Evolutionary conservation across 2,888 invertebrate species (phyloP).

Genomic region (Cantharis rufa): DNA sequence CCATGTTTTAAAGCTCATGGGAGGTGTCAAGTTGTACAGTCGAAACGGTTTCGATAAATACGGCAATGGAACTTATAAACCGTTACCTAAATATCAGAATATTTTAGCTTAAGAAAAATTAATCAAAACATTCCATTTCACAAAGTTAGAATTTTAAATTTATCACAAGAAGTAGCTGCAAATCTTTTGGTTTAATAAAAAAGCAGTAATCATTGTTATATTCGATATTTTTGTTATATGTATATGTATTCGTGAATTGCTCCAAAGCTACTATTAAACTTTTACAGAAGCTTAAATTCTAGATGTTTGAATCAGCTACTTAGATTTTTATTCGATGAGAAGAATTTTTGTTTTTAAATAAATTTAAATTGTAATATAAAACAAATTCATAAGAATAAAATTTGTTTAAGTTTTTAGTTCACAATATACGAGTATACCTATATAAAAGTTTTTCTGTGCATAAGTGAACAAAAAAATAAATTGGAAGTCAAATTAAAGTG

Average conservation of each 20-base stretch:
- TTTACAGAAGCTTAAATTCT: not conserved
- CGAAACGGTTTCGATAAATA: slow-evolving; percentile 17
- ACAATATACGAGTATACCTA: not conserved
- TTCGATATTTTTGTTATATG: too few species aligned
- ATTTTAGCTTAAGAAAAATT: not conserved
- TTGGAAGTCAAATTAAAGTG: not conserved
- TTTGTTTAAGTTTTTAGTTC: too few species aligned
- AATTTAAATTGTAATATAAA: too few species aligned
- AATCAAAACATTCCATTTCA: not conserved
- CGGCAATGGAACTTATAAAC: not conserved
- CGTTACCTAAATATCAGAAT: not conserved
- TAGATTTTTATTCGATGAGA: too few species aligned
- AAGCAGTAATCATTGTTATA: too few species aligned
- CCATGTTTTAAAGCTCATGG: slow-evolving; percentile 25
- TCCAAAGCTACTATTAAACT: not conserved
- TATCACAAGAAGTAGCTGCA: not conserved
- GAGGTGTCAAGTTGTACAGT: slow-evolving; percentile 22
- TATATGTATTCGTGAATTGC: not conserved
- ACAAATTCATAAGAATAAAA: too few species aligned
- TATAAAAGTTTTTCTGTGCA: not conserved
- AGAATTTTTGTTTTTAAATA: too few species aligned
- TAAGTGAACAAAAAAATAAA: not conserved
- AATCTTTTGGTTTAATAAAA: not conserved
- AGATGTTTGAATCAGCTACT: too few species aligned
- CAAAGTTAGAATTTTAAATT: not conserved